Conservation (phyloP, 2,888 invertebrate species). For the Petrolisthes manimaculis region DNA sequence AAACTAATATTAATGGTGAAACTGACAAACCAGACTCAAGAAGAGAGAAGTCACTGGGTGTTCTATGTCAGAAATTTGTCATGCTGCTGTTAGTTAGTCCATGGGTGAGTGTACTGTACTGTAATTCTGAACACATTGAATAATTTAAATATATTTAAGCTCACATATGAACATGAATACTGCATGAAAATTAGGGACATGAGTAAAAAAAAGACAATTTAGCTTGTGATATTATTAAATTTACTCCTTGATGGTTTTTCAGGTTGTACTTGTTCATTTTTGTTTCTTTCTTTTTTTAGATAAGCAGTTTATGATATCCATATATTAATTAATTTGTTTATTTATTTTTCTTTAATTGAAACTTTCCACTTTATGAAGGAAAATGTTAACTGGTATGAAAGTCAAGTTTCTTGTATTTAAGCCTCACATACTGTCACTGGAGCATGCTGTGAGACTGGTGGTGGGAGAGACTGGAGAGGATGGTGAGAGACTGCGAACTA, state of each 20-base stretch:
- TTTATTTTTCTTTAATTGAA: too few relatives aligned
- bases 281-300: too few relatives aligned
- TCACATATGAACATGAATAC: too few relatives aligned
- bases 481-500: slow-evolving; percentile 75
- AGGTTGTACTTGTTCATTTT: too few relatives aligned
- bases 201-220: too few relatives aligned
- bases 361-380: too few relatives aligned
- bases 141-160: slow-evolving; percentile 30
- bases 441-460: slow-evolving; percentile 73
- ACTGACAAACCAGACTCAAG: slow-evolving; percentile 53
- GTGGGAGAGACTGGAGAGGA: slow-evolving; percentile 68
- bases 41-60: slow-evolving; percentile 78
- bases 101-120: slow-evolving; percentile 74
- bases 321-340: too few relatives aligned
- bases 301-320: too few relatives aligned
- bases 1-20: slow-evolving; percentile 18
- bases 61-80: slow-evolving; percentile 79
- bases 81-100: slow-evolving; percentile 79
- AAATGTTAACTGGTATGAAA: too few relatives aligned
- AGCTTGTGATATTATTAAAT: too few relatives aligned
- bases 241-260: too few relatives aligned
- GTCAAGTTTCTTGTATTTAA: slow-evolving; percentile 48
- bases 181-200: too few relatives aligned
- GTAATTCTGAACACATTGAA: slow-evolving; percentile 75
- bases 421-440: slow-evolving; percentile 78